A percentile compares a stretch with the other conserved stretches of the same genome.
These are phyloP conservation scores for Phrynocephalus guinanensis DNA, from an alignment of 2,797 vertebrate genomes.

Conservation along the genomic window DNA sequence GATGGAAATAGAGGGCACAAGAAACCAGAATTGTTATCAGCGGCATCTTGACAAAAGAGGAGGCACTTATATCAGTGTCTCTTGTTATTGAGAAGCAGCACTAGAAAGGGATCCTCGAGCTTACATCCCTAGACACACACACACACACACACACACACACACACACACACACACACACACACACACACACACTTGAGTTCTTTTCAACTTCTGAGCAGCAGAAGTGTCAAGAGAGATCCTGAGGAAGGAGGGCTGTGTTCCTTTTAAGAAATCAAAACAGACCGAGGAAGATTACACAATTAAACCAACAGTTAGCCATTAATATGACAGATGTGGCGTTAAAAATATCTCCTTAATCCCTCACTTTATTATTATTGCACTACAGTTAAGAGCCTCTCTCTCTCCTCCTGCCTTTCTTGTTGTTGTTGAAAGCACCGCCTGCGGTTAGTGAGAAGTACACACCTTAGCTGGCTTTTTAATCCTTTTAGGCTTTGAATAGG, in stretches of 20 bases:
- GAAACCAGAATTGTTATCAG: background rate
- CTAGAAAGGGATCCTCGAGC: background rate
- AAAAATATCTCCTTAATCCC: constrained; percentile 42
- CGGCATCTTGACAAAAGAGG: background rate
- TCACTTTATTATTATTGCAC: constrained; percentile 30
- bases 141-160: too few relatives aligned
- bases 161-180: too few relatives aligned
- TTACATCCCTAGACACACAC: background rate
- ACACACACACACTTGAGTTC: too few relatives aligned
- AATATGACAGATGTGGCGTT: constrained; percentile 39
- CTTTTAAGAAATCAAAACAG: constrained; percentile 40
- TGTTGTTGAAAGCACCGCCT: constrained; percentile 24
- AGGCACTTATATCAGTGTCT: background rate
- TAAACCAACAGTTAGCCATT: constrained; percentile 40
- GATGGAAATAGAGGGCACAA: too few relatives aligned
- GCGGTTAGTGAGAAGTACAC: constrained; percentile 37
- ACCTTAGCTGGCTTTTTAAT: constrained; percentile 23
- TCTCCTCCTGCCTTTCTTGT: background rate
- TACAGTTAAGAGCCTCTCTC: constrained; percentile 8
- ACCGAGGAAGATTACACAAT: constrained; percentile 39
- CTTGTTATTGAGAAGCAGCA: background rate
- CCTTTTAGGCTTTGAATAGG: constrained; percentile 20
- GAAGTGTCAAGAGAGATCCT: constrained; percentile 1
- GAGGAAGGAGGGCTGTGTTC: constrained; percentile 1
- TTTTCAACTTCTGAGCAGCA: background rate